Base-by-base conservation (phyloP, 64 coral and sea anemone species). In the Acropora yongei region DNA sequence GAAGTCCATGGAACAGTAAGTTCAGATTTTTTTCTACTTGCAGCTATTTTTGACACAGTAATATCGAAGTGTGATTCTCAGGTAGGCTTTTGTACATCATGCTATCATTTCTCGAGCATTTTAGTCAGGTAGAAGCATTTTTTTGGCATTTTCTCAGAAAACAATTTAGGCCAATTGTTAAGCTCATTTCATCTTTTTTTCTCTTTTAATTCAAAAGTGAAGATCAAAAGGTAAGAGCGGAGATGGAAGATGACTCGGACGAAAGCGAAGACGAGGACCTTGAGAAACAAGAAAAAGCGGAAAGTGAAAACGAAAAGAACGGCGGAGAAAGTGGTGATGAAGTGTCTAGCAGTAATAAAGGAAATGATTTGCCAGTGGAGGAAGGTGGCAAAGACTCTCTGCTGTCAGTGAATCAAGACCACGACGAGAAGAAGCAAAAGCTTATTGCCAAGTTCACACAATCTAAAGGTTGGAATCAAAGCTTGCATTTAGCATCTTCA, bases 1-100 rank as follows among this genome's bases (percentile, higher is more conserved):
- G 44, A 85, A 85, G 18, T 72, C 44, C 41, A 19, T n/a, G 19
- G n/a, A 13, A 16, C 44, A 85, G 82, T 85, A 9, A 85, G 82
- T 85, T 61, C 11, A 19, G 17, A 20, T 40, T 4, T 13, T 66
- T 55, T 9, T 55, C 9, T 55, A 55, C 0, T 5, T 30, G 30
- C 30, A 30, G 30, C 30, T 30, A 30, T 30, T 30, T 30, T 30
- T 30, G 30, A 30, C 0, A 0, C 30, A 30, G 30, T 30, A 30
- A 30, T 30, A 30, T 30, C 30, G 30, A 30, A 30, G 30, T 30
- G 30, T 30, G 30, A 30, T 30, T 30, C 30, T 30, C 30, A 30
- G 30, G 30, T 30, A 30, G 30, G 30, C 30, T 30, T 30, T 30
- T 30, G 30, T 30, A 30, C 30, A 30, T 30, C 30, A 30, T 30